Evolutionary conservation across 1,140 invertebrate genomes (phyloP), one percentile per base, ranked within the genome.

Genomic region (Drosophila saltans): DNA sequence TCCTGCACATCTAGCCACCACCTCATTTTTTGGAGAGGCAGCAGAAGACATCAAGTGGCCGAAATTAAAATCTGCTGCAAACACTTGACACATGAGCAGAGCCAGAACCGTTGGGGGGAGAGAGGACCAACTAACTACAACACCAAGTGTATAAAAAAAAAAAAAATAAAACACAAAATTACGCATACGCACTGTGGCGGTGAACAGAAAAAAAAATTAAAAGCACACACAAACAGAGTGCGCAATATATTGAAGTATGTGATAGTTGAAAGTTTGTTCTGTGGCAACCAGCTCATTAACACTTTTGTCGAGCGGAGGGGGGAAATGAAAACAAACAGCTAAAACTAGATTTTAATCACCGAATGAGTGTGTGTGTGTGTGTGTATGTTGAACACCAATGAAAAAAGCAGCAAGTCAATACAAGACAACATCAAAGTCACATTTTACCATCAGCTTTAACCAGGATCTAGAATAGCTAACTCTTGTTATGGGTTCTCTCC

Each of bases 21-120:
- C 45, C 21, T 52, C 45, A 52, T 59, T 57, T 39, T 33, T 11
- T 40, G 57, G 26, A 24, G 21, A 9, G 57, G 16, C 28, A 21
- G 21, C 16, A 43, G 56, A 63, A 67, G 69, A 68, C 75, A 66
- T 80, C 76, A 83, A 83, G 80, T 83, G 80, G 85, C 76, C 83
- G 74, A 80, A 84, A 80, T 84, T 78, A 72, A 88, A 86, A 80
- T 88, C 80, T 73, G 81, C 81, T 59, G 69, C 77, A 66, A 72
- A 61, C 66, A 81, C 78, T 78, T 69, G 65, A 64, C 61, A 79
- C 66, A 26, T 52, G 45, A 52, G 45, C 45, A 52, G 45, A 52
- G 45, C 16, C 21, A 16, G 45, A 30, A 28, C 24, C 40, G 11
- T 7, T 24, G 28, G 10, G 61, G n/a, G 28, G 55, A 7, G 16